phyloP scores from a whole-genome alignment of 2,113 vertebrate species.

The Ailurus styani region DNA sequence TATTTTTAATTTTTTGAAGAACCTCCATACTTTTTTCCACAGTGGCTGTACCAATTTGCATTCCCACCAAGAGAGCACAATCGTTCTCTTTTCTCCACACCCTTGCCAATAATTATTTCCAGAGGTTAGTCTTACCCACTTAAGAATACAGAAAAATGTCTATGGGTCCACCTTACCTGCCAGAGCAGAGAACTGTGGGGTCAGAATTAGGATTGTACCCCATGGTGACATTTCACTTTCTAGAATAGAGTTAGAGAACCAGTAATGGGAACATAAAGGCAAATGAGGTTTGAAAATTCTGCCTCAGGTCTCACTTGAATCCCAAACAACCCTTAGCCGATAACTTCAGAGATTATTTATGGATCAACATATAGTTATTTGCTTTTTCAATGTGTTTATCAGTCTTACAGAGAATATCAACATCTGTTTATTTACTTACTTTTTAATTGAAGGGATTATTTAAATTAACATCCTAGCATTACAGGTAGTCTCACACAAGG shows the following conservation, averaged over 20 bases:
- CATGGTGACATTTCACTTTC: background rate
- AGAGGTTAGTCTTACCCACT: background rate
- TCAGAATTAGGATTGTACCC: background rate
- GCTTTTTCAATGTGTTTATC: background rate
- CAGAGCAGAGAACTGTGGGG: background rate
- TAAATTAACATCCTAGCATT: background rate
- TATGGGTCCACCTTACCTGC: background rate
- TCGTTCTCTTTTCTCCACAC: background rate
- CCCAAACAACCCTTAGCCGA: background rate
- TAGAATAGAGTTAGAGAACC: background rate
- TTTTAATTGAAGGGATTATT: background rate
- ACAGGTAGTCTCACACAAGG: background rate
- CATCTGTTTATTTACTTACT: background rate
- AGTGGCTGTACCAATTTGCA: background rate
- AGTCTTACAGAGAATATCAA: background rate
- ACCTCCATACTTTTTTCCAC: background rate
- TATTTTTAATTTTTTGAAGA: background rate
- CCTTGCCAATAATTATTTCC: background rate
- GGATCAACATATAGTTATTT: background rate
- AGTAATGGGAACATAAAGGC: background rate
- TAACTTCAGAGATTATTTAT: background rate
- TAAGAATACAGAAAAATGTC: background rate
- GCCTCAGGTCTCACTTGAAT: background rate
- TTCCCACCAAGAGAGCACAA: background rate
- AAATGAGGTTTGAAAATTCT: background rate